These are phyloP conservation scores for Toxonevra muliebris DNA, from an alignment of 2,888 invertebrate genomes.

Conservation along the genomic window DNA sequence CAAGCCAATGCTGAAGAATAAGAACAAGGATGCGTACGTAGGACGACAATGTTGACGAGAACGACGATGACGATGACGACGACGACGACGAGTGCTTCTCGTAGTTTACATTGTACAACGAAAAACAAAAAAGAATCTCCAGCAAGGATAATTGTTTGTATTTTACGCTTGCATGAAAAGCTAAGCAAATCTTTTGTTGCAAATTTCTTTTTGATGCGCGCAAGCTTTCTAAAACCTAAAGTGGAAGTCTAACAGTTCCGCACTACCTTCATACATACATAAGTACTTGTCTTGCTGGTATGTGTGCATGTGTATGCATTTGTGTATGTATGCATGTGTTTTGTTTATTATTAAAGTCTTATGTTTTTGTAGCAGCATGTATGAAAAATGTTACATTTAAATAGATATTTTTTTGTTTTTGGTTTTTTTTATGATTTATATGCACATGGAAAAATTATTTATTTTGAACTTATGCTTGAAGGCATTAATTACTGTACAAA, in stretches of 20 bases:
- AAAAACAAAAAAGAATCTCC: conserved; percentile 1
- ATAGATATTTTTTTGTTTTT: too few species aligned
- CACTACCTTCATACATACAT: neutral
- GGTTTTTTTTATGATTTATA: too few species aligned
- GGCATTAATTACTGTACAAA: too few species aligned
- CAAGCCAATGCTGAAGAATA: neutral
- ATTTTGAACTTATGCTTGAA: conserved; percentile 16
- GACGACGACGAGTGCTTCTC: neutral
- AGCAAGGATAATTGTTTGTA: conserved; percentile 36
- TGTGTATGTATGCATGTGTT: conserved; percentile 1
- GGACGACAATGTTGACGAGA: too few species aligned
- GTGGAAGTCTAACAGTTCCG: too few species aligned
- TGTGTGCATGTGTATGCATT: conserved; percentile 12
- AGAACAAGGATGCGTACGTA: conserved; percentile 19
- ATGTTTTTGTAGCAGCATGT: conserved; percentile 13
- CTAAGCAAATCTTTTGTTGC: conserved; percentile 38
- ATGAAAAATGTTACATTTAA: neutral
- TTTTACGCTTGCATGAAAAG: conserved; percentile 34
- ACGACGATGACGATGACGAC: neutral
- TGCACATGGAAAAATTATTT: conserved; percentile 20
- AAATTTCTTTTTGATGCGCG: conserved; percentile 22
- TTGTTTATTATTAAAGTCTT: neutral
- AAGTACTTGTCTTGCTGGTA: neutral
- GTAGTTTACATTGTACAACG: neutral
- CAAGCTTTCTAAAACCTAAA: neutral